Percentiles rank a stretch among this genome's conserved stretches.
These are phyloP conservation scores for Mormyrops attenuatus DNA, from an alignment of 2,797 vertebrate species.

Conservation along the genomic window DNA sequence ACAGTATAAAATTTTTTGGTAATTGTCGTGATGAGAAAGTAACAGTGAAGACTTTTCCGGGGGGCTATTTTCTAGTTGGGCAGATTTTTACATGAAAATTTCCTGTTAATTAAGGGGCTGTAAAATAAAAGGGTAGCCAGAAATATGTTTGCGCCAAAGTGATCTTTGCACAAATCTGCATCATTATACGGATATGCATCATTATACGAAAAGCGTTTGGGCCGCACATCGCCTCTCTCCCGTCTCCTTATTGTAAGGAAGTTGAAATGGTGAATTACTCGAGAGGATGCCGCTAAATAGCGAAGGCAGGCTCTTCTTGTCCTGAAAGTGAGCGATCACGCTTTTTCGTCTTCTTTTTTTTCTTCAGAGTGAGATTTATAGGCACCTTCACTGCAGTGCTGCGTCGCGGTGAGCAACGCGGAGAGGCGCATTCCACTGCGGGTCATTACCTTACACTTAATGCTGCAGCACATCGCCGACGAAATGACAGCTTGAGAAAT, in stretches of 20 bases:
- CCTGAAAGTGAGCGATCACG: not conserved
- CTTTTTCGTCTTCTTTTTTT: not conserved
- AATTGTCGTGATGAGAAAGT: not conserved
- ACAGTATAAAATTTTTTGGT: not conserved
- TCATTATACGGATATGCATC: not conserved
- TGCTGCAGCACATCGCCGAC: slow-evolving; percentile 26
- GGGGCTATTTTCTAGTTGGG: not conserved
- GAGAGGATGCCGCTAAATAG: not conserved
- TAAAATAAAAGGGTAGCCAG: not conserved
- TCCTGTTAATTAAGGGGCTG: slow-evolving; percentile 10
- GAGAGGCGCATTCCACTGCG: slow-evolving; percentile 23
- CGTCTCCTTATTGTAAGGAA: not conserved
- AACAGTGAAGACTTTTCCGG: not conserved
- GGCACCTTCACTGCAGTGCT: not conserved
- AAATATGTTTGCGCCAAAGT: not conserved
- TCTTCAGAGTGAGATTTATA: slow-evolving; percentile 18
- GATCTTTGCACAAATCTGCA: not conserved
- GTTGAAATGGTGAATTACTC: not conserved
- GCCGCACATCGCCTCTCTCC: not conserved
- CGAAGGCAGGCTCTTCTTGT: not conserved
- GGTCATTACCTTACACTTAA: slow-evolving; percentile 36
- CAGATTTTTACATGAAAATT: not conserved
- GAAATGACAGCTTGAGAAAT: slow-evolving; percentile 26
- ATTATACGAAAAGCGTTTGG: not conserved
- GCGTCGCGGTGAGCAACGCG: slow-evolving; percentile 16